Evolutionary conservation across 2,888 invertebrate genomes (phyloP).

Genomic region (Eupithecia centaureata): DNA sequence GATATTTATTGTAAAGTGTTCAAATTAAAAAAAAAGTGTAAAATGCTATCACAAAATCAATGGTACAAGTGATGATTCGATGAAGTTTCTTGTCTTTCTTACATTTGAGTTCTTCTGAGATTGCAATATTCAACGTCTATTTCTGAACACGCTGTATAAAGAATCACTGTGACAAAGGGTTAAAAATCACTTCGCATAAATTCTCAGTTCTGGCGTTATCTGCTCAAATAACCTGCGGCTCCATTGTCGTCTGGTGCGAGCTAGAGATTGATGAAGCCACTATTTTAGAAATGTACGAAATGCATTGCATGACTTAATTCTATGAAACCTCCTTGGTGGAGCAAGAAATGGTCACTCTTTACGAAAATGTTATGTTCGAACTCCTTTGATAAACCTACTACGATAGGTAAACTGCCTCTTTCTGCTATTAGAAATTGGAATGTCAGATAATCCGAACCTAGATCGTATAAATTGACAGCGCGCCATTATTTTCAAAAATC

Average conservation of each 20-base stretch:
- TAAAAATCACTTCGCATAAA: conserved; percentile 81
- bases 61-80: too few species aligned
- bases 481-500: conserved; percentile 75
- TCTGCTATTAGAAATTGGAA: background rate
- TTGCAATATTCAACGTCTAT: background rate
- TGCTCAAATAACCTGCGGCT: conserved; percentile 70
- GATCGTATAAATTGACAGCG: conserved; percentile 54
- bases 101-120: too few species aligned
- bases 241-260: conserved; percentile 32
- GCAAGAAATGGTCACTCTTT: background rate
- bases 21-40: too few species aligned
- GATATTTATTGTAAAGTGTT: too few species aligned
- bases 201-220: conserved; percentile 65
- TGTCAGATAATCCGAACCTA: conserved; percentile 17
- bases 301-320: conserved; percentile 18
- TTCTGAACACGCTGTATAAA: background rate
- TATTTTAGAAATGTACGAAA: conserved; percentile 14
- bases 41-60: too few species aligned
- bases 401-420: background rate
- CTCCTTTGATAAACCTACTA: background rate
- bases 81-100: too few species aligned
- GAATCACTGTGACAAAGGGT: conserved; percentile 61
- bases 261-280: conserved; percentile 27
- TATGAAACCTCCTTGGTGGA: background rate
- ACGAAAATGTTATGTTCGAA: background rate